Evolutionary conservation across 2,113 vertebrate species (phyloP).

Genomic region (Megaleporinus macrocephalus): DNA sequence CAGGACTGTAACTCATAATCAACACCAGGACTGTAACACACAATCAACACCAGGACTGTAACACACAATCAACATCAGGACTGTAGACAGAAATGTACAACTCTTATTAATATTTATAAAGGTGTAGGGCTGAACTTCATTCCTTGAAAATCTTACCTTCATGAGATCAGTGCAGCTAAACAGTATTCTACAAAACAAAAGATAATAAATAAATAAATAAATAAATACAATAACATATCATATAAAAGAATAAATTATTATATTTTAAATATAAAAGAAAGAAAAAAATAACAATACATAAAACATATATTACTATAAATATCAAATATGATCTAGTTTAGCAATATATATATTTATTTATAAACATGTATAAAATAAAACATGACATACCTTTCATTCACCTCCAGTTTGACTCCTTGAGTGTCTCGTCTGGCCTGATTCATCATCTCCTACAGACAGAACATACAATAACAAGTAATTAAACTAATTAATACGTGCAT

Average conservation of each 20-base stretch:
- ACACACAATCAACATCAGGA: too few relatives aligned
- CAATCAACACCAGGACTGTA: too few relatives aligned
- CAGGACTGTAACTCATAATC: too few relatives aligned
- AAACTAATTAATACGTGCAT: not conserved
- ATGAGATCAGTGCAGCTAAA: conserved; percentile 94
- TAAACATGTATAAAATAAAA: too few relatives aligned
- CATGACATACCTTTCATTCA: conserved; percentile 90
- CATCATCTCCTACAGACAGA: conserved; percentile 90
- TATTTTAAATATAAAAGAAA: too few relatives aligned
- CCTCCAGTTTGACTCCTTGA: conserved; percentile 91
- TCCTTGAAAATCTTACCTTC: conserved; percentile 83
- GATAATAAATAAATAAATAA: too few relatives aligned
- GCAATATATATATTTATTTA: too few relatives aligned
- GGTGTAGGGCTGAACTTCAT: too few relatives aligned
- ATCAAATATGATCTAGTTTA: not conserved
- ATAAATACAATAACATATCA: too few relatives aligned
- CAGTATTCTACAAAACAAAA: conserved; percentile 67
- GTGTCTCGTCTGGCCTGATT: conserved; percentile 89
- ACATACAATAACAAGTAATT: not conserved
- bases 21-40: too few relatives aligned
- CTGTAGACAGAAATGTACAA: not conserved
- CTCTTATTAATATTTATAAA: not conserved
- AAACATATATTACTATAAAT: too few relatives aligned
- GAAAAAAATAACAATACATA: too few relatives aligned
- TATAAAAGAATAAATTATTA: not conserved